A percentile compares a stretch with the other conserved stretches of the same genome.
These are phyloP conservation scores for Drosophila austrosaltans DNA, from an alignment of 2,888 invertebrate species.

Conservation along the genomic window DNA sequence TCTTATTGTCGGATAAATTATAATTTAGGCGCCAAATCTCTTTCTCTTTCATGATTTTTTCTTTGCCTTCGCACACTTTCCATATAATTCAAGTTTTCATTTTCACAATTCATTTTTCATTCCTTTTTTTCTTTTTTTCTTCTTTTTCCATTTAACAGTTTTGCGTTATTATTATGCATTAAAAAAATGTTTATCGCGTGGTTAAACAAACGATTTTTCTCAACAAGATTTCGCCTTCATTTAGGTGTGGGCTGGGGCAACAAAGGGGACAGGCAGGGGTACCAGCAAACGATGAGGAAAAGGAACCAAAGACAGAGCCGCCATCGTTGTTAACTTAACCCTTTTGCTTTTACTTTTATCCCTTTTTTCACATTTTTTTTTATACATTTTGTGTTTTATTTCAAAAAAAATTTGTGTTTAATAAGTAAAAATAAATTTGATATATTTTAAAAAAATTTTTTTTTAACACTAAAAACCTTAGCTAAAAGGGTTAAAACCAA, in stretches of 20 bases:
- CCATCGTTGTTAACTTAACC: conserved; percentile 42
- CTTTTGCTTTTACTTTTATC: background rate
- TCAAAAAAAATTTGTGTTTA: too few species aligned
- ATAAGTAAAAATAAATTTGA: too few species aligned
- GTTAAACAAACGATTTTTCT: conserved; percentile 50
- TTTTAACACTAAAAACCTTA: too few species aligned
- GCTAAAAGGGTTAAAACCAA: conserved; percentile 25
- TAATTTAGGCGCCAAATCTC: conserved; percentile 4
- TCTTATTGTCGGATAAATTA: background rate
- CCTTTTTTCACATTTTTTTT: background rate
- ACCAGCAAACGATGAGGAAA: background rate
- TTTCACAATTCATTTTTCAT: conserved; percentile 30
- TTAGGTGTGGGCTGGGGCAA: conserved; percentile 34
- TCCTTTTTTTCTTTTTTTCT: conserved; percentile 4
- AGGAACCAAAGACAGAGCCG: background rate
- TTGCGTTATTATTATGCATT: conserved; percentile 54
- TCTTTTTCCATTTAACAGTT: conserved; percentile 36
- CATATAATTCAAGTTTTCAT: conserved; percentile 27
- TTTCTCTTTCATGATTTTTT: conserved; percentile 1
- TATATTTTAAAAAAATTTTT: too few species aligned
- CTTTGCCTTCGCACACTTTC: conserved; percentile 25
- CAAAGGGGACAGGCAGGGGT: background rate
- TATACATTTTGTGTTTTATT: too few species aligned
- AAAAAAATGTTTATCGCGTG: conserved; percentile 58
- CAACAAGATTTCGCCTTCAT: conserved; percentile 40